Evolutionary conservation across 2,113 vertebrate species (phyloP).

Genomic region (Manacus vitellinus): DNA sequence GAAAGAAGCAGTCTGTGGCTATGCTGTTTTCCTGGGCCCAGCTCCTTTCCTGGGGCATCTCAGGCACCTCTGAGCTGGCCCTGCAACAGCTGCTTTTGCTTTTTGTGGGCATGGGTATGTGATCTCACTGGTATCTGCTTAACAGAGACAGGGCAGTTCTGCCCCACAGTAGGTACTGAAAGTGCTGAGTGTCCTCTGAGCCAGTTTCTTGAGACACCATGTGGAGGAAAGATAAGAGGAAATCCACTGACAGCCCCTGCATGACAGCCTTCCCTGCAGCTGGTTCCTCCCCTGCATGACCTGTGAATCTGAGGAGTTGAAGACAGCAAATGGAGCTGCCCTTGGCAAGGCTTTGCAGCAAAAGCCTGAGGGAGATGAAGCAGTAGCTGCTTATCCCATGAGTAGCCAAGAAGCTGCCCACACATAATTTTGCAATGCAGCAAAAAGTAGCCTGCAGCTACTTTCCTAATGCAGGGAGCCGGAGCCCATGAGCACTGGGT

Average conservation of each 20-base stretch:
- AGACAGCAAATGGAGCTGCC: slow-evolving; percentile 4
- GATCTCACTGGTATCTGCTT: background rate
- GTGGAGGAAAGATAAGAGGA: background rate
- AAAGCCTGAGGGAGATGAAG: slow-evolving; percentile 15
- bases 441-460: background rate
- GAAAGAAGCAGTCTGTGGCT: background rate
- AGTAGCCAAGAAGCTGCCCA: slow-evolving; percentile 50
- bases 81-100: background rate
- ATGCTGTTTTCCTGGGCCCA: background rate
- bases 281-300: background rate
- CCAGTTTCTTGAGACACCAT: background rate
- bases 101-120: background rate
- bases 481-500: background rate
- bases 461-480: background rate
- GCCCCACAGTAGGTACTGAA: background rate
- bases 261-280: background rate
- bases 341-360: slow-evolving; percentile 12
- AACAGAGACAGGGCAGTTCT: background rate
- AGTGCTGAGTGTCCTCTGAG: background rate
- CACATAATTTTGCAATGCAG: slow-evolving; percentile 8
- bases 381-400: slow-evolving; percentile 37
- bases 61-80: background rate
- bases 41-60: background rate
- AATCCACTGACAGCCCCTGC: background rate
- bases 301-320: background rate